Evolutionary conservation across 2,113 vertebrate genomes (phyloP).

Genomic region (Raja brachyura): DNA sequence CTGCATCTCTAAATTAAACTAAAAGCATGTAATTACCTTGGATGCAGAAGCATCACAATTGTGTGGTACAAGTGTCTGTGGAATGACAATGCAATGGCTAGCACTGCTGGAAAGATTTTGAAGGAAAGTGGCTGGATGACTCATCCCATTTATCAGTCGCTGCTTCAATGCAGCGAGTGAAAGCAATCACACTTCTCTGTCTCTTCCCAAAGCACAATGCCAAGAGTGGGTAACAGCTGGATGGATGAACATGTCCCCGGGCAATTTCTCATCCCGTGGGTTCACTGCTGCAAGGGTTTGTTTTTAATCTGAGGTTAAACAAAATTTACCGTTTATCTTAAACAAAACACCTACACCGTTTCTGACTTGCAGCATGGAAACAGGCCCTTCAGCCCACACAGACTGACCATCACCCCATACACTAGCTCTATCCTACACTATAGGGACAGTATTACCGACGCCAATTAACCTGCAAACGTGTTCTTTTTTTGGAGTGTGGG

Average conservation of each 20-base stretch:
- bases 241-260: neutral
- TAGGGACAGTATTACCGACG: too few species aligned
- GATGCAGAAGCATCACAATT: neutral
- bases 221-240: neutral
- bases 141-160: neutral
- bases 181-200: neutral
- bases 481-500: too few species aligned
- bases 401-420: too few species aligned
- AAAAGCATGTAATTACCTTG: neutral
- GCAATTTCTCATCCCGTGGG: neutral
- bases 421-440: too few species aligned
- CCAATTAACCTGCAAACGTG: too few species aligned
- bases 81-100: too few species aligned
- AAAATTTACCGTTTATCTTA: neutral
- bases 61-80: neutral
- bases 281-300: neutral
- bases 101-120: neutral
- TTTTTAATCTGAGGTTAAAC: neutral
- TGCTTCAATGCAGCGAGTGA: neutral
- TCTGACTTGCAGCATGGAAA: too few species aligned
- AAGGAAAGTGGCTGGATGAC: neutral
- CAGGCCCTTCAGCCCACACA: too few species aligned
- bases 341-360: neutral
- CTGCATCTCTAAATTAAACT: too few species aligned
- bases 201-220: neutral